A percentile compares a stretch with the other conserved stretches of the same genome.
Conservation (phyloP, 2,888 invertebrate species). For the Malthinus flaveolus region DNA sequence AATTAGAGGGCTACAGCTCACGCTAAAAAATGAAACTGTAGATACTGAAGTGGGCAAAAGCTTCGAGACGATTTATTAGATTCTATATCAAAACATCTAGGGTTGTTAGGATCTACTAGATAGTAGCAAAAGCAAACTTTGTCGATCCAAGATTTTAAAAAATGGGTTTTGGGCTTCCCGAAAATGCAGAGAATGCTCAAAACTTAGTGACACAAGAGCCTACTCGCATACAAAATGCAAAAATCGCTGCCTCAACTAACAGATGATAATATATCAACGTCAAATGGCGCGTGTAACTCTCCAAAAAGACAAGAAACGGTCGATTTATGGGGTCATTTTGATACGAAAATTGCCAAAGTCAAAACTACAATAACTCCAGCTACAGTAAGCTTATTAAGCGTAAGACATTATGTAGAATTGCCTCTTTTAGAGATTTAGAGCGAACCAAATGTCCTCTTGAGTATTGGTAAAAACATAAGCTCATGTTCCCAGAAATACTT, state of each 20-base stretch:
- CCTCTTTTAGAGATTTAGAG: slow-evolving; percentile 18
- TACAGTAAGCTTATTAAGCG: slow-evolving; percentile 6
- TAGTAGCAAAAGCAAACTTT: neutral
- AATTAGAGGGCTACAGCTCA: neutral
- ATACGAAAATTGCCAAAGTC: slow-evolving; percentile 15
- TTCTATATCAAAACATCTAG: neutral
- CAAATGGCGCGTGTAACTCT: too few relatives aligned
- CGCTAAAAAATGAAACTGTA: too few relatives aligned
- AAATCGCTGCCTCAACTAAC: too few relatives aligned
- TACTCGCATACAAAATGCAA: too few relatives aligned
- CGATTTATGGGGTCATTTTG: slow-evolving; percentile 26
- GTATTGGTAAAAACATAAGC: slow-evolving; percentile 32
- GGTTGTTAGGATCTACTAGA: neutral
- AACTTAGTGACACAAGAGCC: too few relatives aligned
- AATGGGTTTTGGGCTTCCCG: neutral
- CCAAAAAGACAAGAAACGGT: slow-evolving; percentile 6
- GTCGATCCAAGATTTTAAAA: neutral
- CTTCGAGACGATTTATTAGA: too few relatives aligned
- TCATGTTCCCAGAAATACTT: slow-evolving; percentile 34
- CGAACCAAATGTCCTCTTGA: slow-evolving; percentile 27
- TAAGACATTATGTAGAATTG: slow-evolving; percentile 29
- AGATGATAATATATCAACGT: too few relatives aligned
- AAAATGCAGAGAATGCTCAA: neutral
- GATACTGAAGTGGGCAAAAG: too few relatives aligned
- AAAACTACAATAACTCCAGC: slow-evolving; percentile 13